Evolutionary conservation across 2,113 vertebrate genomes (phyloP), one percentile per base, ranked within the genome.

Genomic region (Dasyornis broadbenti): DNA sequence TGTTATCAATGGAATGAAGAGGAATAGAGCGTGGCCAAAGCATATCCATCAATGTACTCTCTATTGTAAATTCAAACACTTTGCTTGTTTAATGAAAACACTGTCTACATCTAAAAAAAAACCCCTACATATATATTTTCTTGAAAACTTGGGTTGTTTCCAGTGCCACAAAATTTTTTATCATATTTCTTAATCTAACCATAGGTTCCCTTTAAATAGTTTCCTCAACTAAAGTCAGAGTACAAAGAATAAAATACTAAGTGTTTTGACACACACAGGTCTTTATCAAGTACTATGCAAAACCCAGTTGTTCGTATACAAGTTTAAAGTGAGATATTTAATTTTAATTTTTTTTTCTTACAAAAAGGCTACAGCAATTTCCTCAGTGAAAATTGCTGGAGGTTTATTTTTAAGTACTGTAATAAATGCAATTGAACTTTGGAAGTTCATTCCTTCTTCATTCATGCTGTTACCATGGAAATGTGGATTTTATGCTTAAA

Each of bases 401-500:
- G 83, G 68, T 82, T 92, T 94, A 89, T 96, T 97, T 95, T 92
- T 91, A 89, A 96, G 68, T 94, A 72, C 42, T 94, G 89, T 88
- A 77, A 92, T 92, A 94, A 95, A 93, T 91, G 93, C 86, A 86
- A 13, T 88, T 95, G 83, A 96, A 93, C 90, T 92, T 88, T 75
- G 73, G 68, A 94, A 89, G 64, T 86, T 93, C 61, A 8, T 81
- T 94, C 66, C 60, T 87, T 78, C 82, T 96, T 94, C 96, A 94
- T 97, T 97, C 91, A 96, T 92, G 76, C 79, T 92, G 94, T 97
- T 97, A 83, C 96, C 95, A 95, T 96, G 95, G 96, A 92, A 95
- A 97, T 95, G 75, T 77, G 57, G 64, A 94, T 95, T 95, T 95
- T 94, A 87, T 95, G 91, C 86, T 94, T 94, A 97, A 95, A 82